Evolutionary conservation across 2,888 invertebrate genomes (phyloP), one percentile per base, ranked within the genome.

Genomic region (Cephus spinipes): DNA sequence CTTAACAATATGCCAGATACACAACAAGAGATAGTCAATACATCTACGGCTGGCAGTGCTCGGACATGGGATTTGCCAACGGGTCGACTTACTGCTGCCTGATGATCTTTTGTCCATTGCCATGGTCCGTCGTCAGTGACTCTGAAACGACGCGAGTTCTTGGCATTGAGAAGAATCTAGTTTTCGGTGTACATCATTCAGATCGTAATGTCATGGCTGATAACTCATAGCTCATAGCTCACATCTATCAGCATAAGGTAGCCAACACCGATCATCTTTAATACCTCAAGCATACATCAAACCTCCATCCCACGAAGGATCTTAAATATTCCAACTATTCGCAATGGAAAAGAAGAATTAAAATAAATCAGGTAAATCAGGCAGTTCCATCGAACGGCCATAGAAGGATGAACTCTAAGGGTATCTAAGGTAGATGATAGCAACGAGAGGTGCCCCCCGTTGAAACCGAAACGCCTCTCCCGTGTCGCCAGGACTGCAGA

Each of bases 381-480:
- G 15, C 40, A 40, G 15, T 40, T 40, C 15, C 40, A 40, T 6
- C 15, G 40, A 40, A 40, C 40, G 1, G 6, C 40, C 40, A 15
- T 6, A 4, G 40, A 15, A 40, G 15, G 40, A 40, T 15, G 4
- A 40, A 40, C 15, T 40, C 40, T 40, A 40, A 40, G 40, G 40
- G 40, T 40, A 40, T 15, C 15, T 40, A 40, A 40, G 40, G 40
- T 15, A 15, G 40, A 40, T 6, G 40, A 40, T 40, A 40, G 15
- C 40, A 40, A 40, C 15, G 6, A 82, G 77, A 79, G 82, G 81
- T 88, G 87, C 88, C 88, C 89, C 88, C 87, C 84, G 88, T 82
- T 82, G 88, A 84, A 89, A 85, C 78, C 81, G 87, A 88, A 90
- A 90, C 90, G 90, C 90, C 90, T 89, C 86, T 90, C 83, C 85